Base-by-base conservation (phyloP, 1,140 invertebrate genomes). In the Sminthurides bifidus region DNA sequence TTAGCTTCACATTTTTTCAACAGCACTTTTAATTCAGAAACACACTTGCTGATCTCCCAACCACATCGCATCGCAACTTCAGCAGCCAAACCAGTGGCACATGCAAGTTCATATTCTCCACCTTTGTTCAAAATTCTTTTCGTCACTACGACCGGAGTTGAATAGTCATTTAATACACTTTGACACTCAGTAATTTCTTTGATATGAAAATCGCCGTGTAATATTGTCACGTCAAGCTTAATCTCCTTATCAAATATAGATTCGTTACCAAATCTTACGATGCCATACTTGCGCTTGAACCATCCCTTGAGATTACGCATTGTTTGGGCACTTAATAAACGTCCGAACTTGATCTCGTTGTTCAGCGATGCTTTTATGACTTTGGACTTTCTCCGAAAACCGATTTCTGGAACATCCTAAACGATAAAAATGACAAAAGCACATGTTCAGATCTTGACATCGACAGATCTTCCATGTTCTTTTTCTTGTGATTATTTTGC, bases 201-300 rank as follows among this genome's bases (percentile, higher is more conserved):
- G 19, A 17, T 14, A 2, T 3, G 54, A 4, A 59, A 35, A 31
- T 59, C 57, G 8, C 56, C 59, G 4, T 52, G 31, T 8, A 64
- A 41, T 21, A 64, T 35, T 12, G 56, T 61, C 6, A 61, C 12
- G 52, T 61, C 46, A 5, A 57, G 27, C 37, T 35, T 37, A 6
- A 64, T 50, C 19, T 56, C 15, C n/a, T 59, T 14, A n/a, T 23
- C 27, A 1, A 26, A 56, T 6, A 63, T 35, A 26, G 14, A 43
- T 40, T 57, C 59, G 10, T 64, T 51, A 4, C 19, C 38, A 27
- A 59, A 59, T 2, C 63, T 45, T 23, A 61, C 63, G 30, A 64
- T 50, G 5, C 49, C 52, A 27, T 49, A 64, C 3, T 46, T 54
- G n/a, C 41, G 37, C 23, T 59, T 46, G 8, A 63, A 40, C 56